A percentile compares a stretch with the other conserved stretches of the same genome.
Conservation (phyloP, 1,140 invertebrate species). For the Pseudomyrmex cubaensis region DNA sequence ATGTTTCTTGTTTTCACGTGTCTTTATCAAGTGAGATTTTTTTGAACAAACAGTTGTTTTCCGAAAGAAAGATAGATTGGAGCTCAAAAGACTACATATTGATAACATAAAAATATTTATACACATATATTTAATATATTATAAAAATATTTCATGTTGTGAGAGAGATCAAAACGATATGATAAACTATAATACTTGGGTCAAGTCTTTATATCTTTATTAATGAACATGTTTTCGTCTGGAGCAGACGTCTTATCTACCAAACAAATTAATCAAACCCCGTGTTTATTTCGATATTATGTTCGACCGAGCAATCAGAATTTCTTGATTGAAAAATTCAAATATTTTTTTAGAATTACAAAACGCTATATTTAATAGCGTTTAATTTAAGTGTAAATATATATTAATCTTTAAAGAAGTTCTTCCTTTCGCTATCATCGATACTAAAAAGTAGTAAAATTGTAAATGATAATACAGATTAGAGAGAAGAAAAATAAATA, state of each 20-base stretch:
- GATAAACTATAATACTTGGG: too few species aligned
- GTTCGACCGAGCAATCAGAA: background rate
- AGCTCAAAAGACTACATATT: too few species aligned
- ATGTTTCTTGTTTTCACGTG: conserved; percentile 3
- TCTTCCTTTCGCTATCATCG: conserved; percentile 5
- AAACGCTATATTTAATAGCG: background rate
- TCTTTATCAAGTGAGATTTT: conserved; percentile 1
- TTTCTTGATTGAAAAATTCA: conserved; percentile 12
- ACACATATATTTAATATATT: background rate
- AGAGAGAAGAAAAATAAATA: background rate
- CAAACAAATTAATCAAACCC: conserved; percentile 45
- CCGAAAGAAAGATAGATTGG: background rate
- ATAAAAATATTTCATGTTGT: background rate
- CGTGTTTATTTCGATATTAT: conserved; percentile 28
- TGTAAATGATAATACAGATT: background rate
- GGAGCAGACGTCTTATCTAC: conserved; percentile 5
- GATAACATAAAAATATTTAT: background rate
- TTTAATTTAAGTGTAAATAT: too few species aligned
- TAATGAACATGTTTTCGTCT: conserved; percentile 42
- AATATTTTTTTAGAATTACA: conserved; percentile 20
- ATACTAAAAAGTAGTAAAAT: background rate
- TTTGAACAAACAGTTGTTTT: conserved; percentile 1
- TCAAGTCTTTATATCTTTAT: conserved; percentile 19
- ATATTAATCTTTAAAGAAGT: conserved; percentile 12
- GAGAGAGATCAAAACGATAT: too few species aligned